Evolutionary conservation across 2,888 invertebrate species (phyloP), one percentile per base, ranked within the genome.

Genomic region (Autographa gamma): DNA sequence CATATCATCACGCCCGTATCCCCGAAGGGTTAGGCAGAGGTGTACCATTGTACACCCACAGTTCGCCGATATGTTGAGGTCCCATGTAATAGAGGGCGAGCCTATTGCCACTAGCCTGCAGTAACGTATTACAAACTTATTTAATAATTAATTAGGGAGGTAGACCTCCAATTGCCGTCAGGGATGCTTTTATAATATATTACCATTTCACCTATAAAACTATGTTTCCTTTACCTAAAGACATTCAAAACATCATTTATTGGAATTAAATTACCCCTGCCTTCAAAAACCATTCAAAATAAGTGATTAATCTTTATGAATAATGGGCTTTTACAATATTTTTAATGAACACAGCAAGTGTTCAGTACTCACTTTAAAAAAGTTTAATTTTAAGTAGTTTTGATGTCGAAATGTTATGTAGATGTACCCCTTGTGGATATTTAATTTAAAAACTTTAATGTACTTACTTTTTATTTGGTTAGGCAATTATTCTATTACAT

Each of bases 341-440:
- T 81, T 77, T 80, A 80, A 80, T 74, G 65, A 76, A 34, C 61
- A 19, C 52, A 58, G 38, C 6, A 62, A 79, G 64, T 31, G n/a
- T 32, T 64, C 41, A 71, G 72, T 72, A 80, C 25, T 1, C 16
- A 14, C 14, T 48, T n/a, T 48, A n/a, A n/a, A 4, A 41, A 13
- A 41, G 41, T 25, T 25, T 25, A 25, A 41, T 9, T 13, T 13
- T 13, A 41, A 13, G 13, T 13, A 41, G 13, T 13, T 70, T 56
- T 5, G 56, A 19, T 11, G 13, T 65, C 65, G 68, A 31, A 25
- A 60, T 60, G 19, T 63, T 66, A 41, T n/a, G 52, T 31, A 59
- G 71, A 19, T 11, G 9, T 11, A 63, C 79, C 82, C 77, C 82
- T 66, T 66, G 79, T 71, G 81, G 81, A 7, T 70, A 32, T 25